Evolutionary conservation across 2,113 vertebrate species (phyloP).

Genomic region (Marcusenius ussheri): DNA sequence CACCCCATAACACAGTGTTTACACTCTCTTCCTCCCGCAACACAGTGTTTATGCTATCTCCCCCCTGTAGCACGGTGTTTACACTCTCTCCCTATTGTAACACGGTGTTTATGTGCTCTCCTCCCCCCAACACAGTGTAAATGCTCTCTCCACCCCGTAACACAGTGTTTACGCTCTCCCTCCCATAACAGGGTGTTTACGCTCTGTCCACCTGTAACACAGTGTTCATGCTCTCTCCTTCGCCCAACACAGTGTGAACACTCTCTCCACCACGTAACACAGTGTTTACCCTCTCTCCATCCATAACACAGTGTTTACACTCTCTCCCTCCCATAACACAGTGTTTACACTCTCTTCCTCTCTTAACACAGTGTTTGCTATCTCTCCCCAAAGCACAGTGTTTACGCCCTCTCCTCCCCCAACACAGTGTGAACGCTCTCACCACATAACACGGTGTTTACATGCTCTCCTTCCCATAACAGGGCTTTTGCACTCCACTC

Average conservation of each 20-base stretch:
- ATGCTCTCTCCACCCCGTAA: neutral
- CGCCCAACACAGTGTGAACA: no score
- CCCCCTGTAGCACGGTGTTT: no score
- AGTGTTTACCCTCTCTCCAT: no score
- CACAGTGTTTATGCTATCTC: neutral
- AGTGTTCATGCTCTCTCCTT: neutral
- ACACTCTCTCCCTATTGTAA: neutral
- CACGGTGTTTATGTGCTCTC: neutral
- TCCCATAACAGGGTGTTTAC: conserved; percentile 35
- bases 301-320: no score
- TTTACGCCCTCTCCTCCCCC: neutral
- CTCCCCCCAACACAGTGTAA: no score
- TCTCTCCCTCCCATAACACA: no score
- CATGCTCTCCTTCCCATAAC: conserved; percentile 27
- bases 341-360: no score
- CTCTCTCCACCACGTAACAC: no score
- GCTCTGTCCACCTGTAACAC: neutral
- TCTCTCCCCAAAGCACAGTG: conserved; percentile 20
- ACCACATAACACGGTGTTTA: no score
- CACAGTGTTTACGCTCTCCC: neutral
- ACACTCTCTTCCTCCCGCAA: neutral
- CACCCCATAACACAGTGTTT: conserved; percentile 32
- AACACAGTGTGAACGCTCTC: no score
- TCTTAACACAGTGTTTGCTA: no score
- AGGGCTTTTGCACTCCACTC: neutral